These are phyloP conservation scores for Drosophila peninsularis DNA, from an alignment of 2,888 invertebrate species.

Conservation along the genomic window DNA sequence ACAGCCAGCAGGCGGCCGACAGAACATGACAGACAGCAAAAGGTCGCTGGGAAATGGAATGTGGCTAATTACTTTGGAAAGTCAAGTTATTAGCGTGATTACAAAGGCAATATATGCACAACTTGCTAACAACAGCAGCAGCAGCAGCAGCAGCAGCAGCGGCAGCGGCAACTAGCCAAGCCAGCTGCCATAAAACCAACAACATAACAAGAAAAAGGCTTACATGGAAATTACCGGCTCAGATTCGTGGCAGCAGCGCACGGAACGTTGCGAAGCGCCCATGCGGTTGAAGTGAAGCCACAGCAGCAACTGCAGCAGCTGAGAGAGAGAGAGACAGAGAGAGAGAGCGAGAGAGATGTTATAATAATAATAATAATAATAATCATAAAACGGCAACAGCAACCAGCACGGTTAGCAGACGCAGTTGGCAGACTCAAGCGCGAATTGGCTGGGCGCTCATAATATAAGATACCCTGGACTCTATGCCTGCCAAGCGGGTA, in stretches of 20 bases:
- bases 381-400: constrained; percentile 56
- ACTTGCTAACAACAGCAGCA: constrained; percentile 5
- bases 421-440: constrained; percentile 35
- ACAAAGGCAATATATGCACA: constrained; percentile 66
- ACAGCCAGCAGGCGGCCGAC: neutral
- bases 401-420: constrained; percentile 43
- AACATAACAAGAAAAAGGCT: constrained; percentile 63
- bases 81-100: constrained; percentile 81
- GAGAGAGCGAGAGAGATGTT: constrained; percentile 4
- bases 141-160: constrained; percentile 4
- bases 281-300: constrained; percentile 33
- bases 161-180: neutral
- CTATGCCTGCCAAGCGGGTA: neutral
- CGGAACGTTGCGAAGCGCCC: constrained; percentile 45
- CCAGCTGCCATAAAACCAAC: constrained; percentile 29
- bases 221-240: constrained; percentile 62
- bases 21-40: constrained; percentile 41
- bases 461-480: constrained; percentile 25
- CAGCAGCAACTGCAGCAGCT: constrained; percentile 5
- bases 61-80: constrained; percentile 80
- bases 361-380: constrained; percentile 61
- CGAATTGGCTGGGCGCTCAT: constrained; percentile 34
- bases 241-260: constrained; percentile 10
- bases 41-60: constrained; percentile 35
- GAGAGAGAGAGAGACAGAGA: constrained; percentile 1